Evolutionary conservation across 2,888 invertebrate species (phyloP).

Genomic region (Eueremaeus valkanovi): DNA sequence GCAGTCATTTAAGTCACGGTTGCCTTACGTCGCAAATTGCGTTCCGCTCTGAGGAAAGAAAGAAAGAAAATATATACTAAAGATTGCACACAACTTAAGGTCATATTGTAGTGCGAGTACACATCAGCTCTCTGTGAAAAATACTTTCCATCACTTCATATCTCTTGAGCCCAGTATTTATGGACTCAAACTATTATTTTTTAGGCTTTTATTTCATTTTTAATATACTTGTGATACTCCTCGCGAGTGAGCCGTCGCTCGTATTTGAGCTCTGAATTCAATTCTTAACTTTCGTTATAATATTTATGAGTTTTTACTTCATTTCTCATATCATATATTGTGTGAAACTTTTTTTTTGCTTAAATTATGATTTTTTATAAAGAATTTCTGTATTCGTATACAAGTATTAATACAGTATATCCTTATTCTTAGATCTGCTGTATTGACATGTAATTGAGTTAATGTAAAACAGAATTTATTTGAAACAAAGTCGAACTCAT

Average conservation of each 20-base stretch:
- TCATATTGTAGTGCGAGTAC: slow-evolving; percentile 22
- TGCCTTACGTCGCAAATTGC: slow-evolving; percentile 25
- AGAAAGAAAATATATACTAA: slow-evolving; percentile 28
- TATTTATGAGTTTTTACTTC: too few species aligned
- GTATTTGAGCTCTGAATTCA: background rate
- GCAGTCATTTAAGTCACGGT: background rate
- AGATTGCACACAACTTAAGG: slow-evolving; percentile 4
- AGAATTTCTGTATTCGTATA: too few species aligned
- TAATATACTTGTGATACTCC: slow-evolving; percentile 6
- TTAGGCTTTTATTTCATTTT: slow-evolving; percentile 10
- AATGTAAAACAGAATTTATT: too few species aligned
- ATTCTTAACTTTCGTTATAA: background rate
- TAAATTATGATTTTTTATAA: too few species aligned
- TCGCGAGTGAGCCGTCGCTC: background rate
- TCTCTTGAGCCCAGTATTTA: slow-evolving; percentile 11
- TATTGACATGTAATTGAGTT: too few species aligned
- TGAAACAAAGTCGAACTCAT: background rate
- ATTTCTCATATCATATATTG: background rate
- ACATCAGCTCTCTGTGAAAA: slow-evolving; percentile 21
- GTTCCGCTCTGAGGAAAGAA: slow-evolving; percentile 18
- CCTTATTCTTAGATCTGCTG: too few species aligned
- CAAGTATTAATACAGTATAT: too few species aligned
- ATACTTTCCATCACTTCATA: slow-evolving; percentile 23
- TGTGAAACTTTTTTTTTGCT: too few species aligned
- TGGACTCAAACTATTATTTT: slow-evolving; percentile 11